These are phyloP conservation scores for Meghimatium bilineatum DNA, from an alignment of 2,888 invertebrate species.

Conservation along the genomic window DNA sequence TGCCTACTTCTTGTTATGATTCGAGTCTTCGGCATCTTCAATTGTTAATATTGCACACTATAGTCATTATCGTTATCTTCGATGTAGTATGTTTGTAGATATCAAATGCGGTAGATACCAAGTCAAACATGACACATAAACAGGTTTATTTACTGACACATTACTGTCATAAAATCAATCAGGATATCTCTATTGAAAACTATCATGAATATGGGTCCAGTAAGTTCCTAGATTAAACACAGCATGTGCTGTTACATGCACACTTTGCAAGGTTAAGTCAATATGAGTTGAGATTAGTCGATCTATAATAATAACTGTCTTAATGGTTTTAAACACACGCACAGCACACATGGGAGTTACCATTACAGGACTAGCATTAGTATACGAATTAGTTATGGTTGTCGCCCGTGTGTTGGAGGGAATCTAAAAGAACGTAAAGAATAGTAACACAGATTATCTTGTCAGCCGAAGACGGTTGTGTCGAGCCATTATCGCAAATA, in stretches of 20 bases:
- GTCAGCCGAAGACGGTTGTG: too few species aligned
- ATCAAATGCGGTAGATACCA: not conserved
- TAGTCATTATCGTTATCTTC: not conserved
- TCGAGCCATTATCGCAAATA: too few species aligned
- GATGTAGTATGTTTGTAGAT: not conserved
- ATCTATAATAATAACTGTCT: not conserved
- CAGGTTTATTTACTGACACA: not conserved
- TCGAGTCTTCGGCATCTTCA: slow-evolving; percentile 34
- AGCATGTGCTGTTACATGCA: not conserved
- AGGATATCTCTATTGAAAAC: not conserved
- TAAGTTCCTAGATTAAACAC: not conserved
- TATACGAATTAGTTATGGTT: too few species aligned
- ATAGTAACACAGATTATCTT: too few species aligned
- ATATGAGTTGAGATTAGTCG: not conserved
- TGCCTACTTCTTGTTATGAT: slow-evolving; percentile 30
- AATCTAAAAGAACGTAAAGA: too few species aligned
- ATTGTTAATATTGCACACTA: not conserved
- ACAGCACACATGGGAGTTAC: too few species aligned
- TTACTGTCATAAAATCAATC: not conserved
- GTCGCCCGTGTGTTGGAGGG: too few species aligned
- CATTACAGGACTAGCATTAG: too few species aligned
- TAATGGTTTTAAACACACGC: not conserved
- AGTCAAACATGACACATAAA: not conserved
- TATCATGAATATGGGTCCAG: too few species aligned
- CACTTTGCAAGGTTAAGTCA: not conserved